Conservation (phyloP, 1,140 invertebrate species). For the Ooceraea biroi region DNA sequence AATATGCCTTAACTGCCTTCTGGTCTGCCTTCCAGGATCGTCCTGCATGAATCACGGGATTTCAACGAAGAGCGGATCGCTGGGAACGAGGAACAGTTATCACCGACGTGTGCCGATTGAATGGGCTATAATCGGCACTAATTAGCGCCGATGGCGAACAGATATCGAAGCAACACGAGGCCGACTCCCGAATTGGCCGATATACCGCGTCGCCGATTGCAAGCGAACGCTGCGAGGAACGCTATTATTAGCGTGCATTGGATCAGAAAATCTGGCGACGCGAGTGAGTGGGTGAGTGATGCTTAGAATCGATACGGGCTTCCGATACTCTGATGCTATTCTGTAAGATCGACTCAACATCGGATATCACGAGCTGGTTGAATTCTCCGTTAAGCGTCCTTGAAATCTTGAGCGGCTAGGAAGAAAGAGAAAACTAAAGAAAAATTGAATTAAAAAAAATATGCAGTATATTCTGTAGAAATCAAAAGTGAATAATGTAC, state of each 20-base stretch:
- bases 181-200: constrained; percentile 4
- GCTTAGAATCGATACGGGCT: constrained; percentile 34
- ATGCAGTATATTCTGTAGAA: background rate
- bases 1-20: constrained; percentile 3
- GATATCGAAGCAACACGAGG: constrained; percentile 8
- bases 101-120: background rate
- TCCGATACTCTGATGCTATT: background rate
- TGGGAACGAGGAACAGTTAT: constrained; percentile 13
- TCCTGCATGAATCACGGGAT: constrained; percentile 11
- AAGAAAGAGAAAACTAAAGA: background rate
- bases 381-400: background rate
- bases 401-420: background rate
- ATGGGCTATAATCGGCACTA: constrained; percentile 51
- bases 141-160: constrained; percentile 41
- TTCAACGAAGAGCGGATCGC: constrained; percentile 22
- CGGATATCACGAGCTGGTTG: background rate
- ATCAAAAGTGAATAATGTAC: background rate
- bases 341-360: background rate
- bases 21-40: constrained; percentile 10
- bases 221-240: constrained; percentile 6
- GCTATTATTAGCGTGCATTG: constrained; percentile 40
- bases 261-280: constrained; percentile 18
- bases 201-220: constrained; percentile 35
- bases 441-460: background rate
- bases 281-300: background rate